Conservation (phyloP, 1,140 invertebrate species). For the Dendroctonus ponderosae region DNA sequence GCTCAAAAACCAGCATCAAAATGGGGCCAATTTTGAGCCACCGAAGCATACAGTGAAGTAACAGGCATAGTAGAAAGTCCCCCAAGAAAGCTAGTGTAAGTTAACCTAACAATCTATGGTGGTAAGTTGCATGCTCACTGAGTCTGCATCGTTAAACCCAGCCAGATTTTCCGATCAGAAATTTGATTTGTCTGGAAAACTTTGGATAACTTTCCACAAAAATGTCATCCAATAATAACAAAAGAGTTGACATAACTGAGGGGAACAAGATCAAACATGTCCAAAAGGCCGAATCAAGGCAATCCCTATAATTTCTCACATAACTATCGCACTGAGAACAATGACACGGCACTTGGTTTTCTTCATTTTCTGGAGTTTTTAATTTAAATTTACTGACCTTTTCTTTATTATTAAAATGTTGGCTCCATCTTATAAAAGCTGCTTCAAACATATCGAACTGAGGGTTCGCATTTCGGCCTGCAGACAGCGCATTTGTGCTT, state of each 20-base stretch:
- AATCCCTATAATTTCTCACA: not conserved
- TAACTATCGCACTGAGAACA: not conserved
- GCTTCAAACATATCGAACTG: slow-evolving; percentile 46
- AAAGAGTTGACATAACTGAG: not conserved
- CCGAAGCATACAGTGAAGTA: too few species aligned
- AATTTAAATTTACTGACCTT: slow-evolving; percentile 52
- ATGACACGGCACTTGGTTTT: not conserved
- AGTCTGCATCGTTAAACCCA: too few species aligned
- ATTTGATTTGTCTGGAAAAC: too few species aligned
- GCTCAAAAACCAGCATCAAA: too few species aligned
- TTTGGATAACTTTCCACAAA: too few species aligned
- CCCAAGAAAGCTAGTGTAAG: too few species aligned
- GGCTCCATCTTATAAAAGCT: slow-evolving; percentile 50
- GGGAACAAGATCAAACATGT: not conserved
- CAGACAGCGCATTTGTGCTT: slow-evolving; percentile 15
- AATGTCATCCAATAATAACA: too few species aligned
- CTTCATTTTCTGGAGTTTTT: slow-evolving; percentile 36
- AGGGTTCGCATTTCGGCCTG: slow-evolving; percentile 2
- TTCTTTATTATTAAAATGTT: slow-evolving; percentile 49
- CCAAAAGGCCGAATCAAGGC: not conserved
- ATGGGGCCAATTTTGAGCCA: not conserved
- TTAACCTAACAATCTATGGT: too few species aligned
- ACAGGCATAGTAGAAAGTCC: too few species aligned
- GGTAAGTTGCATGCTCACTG: too few species aligned
- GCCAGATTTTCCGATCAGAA: too few species aligned